Base-by-base conservation (phyloP, 2,888 invertebrate genomes). In the Digitonthophagus gazella region DNA sequence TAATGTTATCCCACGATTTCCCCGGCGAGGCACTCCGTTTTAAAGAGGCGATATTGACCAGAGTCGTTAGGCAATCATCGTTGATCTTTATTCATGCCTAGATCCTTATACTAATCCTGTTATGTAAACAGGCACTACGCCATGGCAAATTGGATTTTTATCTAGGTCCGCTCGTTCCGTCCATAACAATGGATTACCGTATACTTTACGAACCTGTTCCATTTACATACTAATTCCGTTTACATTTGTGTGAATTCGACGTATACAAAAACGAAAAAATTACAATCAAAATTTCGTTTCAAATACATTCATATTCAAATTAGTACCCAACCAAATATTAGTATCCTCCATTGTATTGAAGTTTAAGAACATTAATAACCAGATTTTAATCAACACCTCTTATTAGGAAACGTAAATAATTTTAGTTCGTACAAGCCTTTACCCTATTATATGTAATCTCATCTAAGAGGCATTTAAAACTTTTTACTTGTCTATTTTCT, bases 71-170 rank as follows among this genome's bases (percentile, higher is more conserved):
- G 18, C 20, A 20, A 18, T 11, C 61, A 61, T 19, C 61, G 20
- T 61, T 61, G 14, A 61, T 61, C 16, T 61, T 61, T 61, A 61
- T 61, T 61, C 61, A 61, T 19, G 61, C 61, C 16, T 19, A 61
- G 61, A 61, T 61, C 61, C 61, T 61, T 16, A 61, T 61, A 61
- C 61, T 61, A 61, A 61, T 61, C 61, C 61, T 61, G 61, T 61
- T 61, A 61, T 57, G 15, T 57, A 57, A 44, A 44, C 28, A 44
- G 28, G 3, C 2, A 44, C 28, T 44, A 6, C 28, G 2, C 2
- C 28, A 44, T 44, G 11, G 28, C 28, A 44, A 44, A 44, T 44
- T 44, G 28, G 28, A 44, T 44, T 44, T 44, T 44, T 44, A 44
- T 44, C 28, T 44, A 44, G 28, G 28, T 44, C 28, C 28, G 28